Base-by-base conservation (phyloP, 2,888 invertebrate genomes). In the Yponomeuta cagnagella region DNA sequence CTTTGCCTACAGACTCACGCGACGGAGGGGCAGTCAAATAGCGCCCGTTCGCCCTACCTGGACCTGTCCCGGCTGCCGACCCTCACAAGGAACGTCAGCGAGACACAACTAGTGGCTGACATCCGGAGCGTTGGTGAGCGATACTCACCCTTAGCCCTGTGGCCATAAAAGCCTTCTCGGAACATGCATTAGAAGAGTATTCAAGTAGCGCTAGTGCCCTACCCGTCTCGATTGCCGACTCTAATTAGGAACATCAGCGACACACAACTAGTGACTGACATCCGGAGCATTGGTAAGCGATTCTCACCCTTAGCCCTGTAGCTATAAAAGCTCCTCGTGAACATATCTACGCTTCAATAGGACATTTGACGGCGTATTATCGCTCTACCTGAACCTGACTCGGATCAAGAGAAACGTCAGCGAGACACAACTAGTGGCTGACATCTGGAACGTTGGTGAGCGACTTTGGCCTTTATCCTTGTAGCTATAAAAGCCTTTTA, bases 21-120 rank as follows among this genome's bases (percentile, higher is more conserved):
- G 0, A 78, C 77, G 2, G 83, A 85, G 72, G 82, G 79, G 0
- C 82, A 80, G 10, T 73, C 77, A 10, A 74, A 90, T 77, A 81
- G 92, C 76, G 88, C 93, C 0, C 93, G 93, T 0, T 93, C 93
- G 5, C 87, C 95, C 15, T 94, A 94, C 77, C 80, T 95, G 73
- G 95, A 95, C 74, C 89, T 95, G 63, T 93, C 94, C 0, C 93
- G 94, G 0, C 88, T 95, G 65, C 95, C 95, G 0, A 93, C 94
- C 8, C 84, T 95, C 73, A 95, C 96, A 0, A 93, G 96, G 72
- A 97, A 97, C 81, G 95, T 97, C 12, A 97, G 97, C n/a, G 97
- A 97, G 87, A 96, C 96, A n/a, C 97, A 97, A 80, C 90, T 97
- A 4, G 93, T 96, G 10, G 96, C 96, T 48, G 96, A 96, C 73